These are phyloP conservation scores for Catostylus mosaicus DNA, from an alignment of 30 jellyfish, hydroid and myxozoan genomes.

Conservation along the genomic window DNA sequence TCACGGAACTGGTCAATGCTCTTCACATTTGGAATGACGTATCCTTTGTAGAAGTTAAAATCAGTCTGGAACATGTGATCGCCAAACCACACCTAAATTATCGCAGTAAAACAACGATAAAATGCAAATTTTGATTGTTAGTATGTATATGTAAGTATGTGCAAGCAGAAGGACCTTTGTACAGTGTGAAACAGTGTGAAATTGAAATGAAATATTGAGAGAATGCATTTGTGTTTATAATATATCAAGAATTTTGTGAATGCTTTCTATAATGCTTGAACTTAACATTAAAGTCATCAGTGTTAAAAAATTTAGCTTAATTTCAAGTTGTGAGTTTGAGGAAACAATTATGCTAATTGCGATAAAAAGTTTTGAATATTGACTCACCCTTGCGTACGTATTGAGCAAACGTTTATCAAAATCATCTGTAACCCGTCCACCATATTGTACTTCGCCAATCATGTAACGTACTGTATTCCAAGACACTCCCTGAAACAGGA, in stretches of 20 bases:
- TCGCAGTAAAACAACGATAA: too few species aligned
- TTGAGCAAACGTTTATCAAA: conserved; percentile 87
- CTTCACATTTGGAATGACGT: conserved; percentile 79
- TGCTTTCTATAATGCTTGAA: too few species aligned
- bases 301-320: too few species aligned
- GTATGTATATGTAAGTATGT: not conserved
- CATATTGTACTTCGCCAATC: conserved; percentile 98
- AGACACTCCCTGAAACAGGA: conserved; percentile 70
- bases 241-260: too few species aligned
- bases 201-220: too few species aligned
- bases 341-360: too few species aligned
- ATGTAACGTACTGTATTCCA: conserved; percentile 96
- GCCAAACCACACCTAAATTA: conserved; percentile 88
- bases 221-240: too few species aligned
- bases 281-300: too few species aligned
- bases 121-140: not conserved
- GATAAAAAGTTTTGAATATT: too few species aligned
- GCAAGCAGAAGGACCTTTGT: too few species aligned
- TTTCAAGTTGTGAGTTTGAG: too few species aligned
- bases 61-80: conserved; percentile 84
- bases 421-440: conserved; percentile 98
- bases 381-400: conserved; percentile 93
- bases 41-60: conserved; percentile 89
- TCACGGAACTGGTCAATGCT: conserved; percentile 78
- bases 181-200: too few species aligned